Base-by-base conservation (phyloP, 2,113 vertebrate genomes). In the Oreotrochilus melanogaster region DNA sequence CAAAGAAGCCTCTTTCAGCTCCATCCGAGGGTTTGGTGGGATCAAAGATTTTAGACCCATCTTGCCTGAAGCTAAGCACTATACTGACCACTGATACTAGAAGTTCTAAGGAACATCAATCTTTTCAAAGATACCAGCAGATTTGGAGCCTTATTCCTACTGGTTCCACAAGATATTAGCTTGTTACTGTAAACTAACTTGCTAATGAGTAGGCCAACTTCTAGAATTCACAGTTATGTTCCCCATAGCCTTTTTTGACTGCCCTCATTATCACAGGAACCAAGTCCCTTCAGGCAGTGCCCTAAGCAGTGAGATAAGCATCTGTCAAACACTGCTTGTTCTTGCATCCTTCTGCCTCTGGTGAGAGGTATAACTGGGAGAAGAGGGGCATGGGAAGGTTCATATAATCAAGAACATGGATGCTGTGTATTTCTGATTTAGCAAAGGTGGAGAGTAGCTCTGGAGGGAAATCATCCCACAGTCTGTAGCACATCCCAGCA, bases 211-310 rank as follows among this genome's bases (percentile, higher is more conserved):
- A 57, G 57, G 47, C 37, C 47, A 65, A 12, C 50, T 85, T 80
- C 56, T 70, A 73, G 76, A 75, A 51, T 84, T 86, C 61, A 23
- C 5, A 4, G 65, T 85, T 89, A 45, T 76, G 33, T 60, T 72
- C 78, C 90, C 60, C 35, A n/a, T 14, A 67, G 81, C 66, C 45
- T 65, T 81, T 93, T 93, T 69, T 48, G 39, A 72, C 61, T 88
- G 81, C 71, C 78, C 93, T 93, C 74, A n/a, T 93, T 95, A 94
- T 92, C 81, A 88, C 18, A 82, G 88, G 90, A 94, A 85, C 85
- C 70, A 75, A 53, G 70, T 85, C 51, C 80, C 66, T 64, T 79
- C 58, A 79, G 88, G 85, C 90, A 57, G 78, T 48, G 62, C 85
- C 87, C 81, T 88, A 33, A 93, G 85, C 81, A 87, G 43, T 11